A percentile compares a stretch with the other conserved stretches of the same genome.
phyloP scores from a whole-genome alignment of 1,140 invertebrate species.

The Rhizoglyphus robini region DNA sequence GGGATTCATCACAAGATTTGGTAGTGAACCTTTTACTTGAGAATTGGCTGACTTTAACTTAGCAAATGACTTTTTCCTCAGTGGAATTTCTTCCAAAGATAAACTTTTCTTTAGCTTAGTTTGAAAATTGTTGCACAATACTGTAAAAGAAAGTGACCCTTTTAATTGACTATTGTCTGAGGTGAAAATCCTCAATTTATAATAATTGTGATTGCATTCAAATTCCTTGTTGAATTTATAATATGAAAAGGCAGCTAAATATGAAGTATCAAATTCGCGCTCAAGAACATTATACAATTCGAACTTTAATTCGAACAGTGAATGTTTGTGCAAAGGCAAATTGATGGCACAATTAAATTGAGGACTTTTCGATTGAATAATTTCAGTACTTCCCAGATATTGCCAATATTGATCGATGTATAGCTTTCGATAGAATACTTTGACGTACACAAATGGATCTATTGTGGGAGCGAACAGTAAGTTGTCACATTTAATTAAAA shows the following conservation, averaged over 20 bases:
- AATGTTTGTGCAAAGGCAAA: background rate
- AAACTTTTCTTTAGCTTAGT: background rate
- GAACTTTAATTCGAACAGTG: background rate
- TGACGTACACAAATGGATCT: constrained; percentile 3
- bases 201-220: background rate
- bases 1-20: background rate
- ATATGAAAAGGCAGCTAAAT: background rate
- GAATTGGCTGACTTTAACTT: no score
- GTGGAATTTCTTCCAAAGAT: background rate
- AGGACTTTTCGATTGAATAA: constrained; percentile 4
- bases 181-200: background rate
- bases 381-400: constrained; percentile 14
- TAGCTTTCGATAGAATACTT: background rate
- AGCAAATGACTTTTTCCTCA: background rate
- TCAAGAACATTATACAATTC: background rate
- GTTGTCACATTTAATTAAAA: background rate
- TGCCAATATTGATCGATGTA: constrained; percentile 5
- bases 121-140: background rate
- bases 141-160: background rate
- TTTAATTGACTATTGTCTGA: background rate
- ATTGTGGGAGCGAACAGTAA: background rate
- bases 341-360: background rate
- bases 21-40: no score
- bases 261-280: background rate
- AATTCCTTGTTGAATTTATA: background rate